Conservation (phyloP, 1,140 invertebrate genomes). For the Idris sp. region DNA sequence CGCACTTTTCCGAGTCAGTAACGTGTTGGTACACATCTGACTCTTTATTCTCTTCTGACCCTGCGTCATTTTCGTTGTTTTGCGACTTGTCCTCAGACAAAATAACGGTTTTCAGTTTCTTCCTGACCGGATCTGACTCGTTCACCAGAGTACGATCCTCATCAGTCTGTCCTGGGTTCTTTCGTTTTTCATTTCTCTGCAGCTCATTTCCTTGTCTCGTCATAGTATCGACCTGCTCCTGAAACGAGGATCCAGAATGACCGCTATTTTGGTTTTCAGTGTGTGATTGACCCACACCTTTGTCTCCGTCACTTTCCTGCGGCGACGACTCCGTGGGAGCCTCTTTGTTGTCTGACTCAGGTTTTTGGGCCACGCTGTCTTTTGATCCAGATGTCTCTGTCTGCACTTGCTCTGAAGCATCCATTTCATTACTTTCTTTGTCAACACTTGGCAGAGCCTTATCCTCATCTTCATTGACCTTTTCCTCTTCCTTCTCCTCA, state of each 20-base stretch:
- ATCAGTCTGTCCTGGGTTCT: conserved; percentile 76
- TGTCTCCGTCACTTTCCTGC: conserved; percentile 76
- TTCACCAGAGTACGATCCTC: conserved; percentile 77
- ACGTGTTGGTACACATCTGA: conserved; percentile 92
- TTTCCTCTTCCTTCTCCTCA: conserved; percentile 71
- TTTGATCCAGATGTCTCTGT: conserved; percentile 69
- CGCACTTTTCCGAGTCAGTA: conserved; percentile 85
- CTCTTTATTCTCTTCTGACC: conserved; percentile 73
- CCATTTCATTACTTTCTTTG: conserved; percentile 68
- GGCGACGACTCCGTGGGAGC: conserved; percentile 67
- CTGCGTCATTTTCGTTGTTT: conserved; percentile 77
- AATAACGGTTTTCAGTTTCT: conserved; percentile 78
- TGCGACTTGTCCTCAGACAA: conserved; percentile 73
- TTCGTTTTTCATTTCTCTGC: conserved; percentile 72
- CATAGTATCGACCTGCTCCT: conserved; percentile 60
- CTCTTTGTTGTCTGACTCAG: conserved; percentile 51
- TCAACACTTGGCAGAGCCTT: conserved; percentile 68
- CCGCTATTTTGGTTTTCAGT: conserved; percentile 76
- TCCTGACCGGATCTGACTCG: conserved; percentile 74
- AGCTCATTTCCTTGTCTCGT: conserved; percentile 63
- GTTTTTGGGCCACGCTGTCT: conserved; percentile 67
- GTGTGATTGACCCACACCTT: conserved; percentile 78
- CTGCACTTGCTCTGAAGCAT: conserved; percentile 71
- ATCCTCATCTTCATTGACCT: conserved; percentile 74
- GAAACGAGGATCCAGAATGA: conserved; percentile 73